Base-by-base conservation (phyloP, 2,888 invertebrate genomes). In the Anoncus sp. region DNA sequence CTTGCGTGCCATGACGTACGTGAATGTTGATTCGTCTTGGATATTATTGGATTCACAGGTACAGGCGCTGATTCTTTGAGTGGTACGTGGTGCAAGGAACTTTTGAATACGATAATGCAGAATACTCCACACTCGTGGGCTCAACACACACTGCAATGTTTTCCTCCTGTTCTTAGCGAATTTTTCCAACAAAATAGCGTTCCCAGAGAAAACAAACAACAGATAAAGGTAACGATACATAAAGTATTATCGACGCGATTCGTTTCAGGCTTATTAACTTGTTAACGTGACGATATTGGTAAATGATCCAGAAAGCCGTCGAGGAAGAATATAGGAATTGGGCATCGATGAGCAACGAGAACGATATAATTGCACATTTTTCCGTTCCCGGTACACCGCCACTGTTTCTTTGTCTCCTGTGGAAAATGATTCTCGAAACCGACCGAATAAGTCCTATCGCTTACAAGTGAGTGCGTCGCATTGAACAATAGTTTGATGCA, bases 121-220 rank as follows among this genome's bases (percentile, higher is more conserved):
- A 97, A 97, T 89, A 99, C 98, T 0, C 98, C 98, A 0, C 98
- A 98, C 90, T 96, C 97, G 85, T 99, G 98, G 98, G 97, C 98
- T 0, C 95, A 96, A 77, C 98, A 98, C 90, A 98, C 98, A 0
- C 92, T 98, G 18, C 95, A 96, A 81, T 98, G 98, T 88, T 98
- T 99, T 89, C 99, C 99, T 0, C 94, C 96, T 0, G 96, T 96
- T 6, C 93, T 98, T 4, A 95, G 96, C 60, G 98, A 98, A 86
- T 98, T 98, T 89, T 98, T 98, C 90, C 94, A 96, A 65, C 93
- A 95, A 91, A 97, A 97, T 88, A 95, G 95, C 77, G 95, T 96
- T 1, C 95, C 96, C 0, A 95, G 96, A 87, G 98, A 98, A 89
- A 98, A 98, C 89, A 98, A 98, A 87, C 96, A 96, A 86, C 94